Percentiles rank a stretch among this genome's conserved stretches.
phyloP scores from a whole-genome alignment of 2,888 invertebrate genomes.

The Phytoseiulus persimilis region DNA sequence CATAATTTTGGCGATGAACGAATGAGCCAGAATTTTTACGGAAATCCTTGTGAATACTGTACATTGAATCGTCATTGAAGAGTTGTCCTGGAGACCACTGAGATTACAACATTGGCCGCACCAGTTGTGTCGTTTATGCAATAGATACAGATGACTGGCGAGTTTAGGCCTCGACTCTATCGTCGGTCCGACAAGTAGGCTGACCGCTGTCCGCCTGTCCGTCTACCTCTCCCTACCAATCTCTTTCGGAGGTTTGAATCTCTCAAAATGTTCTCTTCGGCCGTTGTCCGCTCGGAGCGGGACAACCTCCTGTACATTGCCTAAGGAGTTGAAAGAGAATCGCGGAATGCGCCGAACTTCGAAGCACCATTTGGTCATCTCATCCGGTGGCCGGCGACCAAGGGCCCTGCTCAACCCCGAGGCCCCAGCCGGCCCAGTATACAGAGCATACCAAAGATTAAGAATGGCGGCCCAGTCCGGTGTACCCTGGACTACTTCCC shows the following conservation, averaged over 20 bases:
- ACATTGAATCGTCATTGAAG: neutral
- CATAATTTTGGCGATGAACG: neutral
- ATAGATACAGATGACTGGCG: neutral
- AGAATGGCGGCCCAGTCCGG: neutral
- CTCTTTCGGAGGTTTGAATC: neutral
- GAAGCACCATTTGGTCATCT: neutral
- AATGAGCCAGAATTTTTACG: neutral
- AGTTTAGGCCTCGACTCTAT: neutral
- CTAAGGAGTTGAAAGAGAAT: neutral
- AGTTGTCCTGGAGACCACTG: conserved; percentile 26
- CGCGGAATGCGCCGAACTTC: neutral
- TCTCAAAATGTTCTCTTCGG: neutral
- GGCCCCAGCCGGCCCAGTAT: neutral
- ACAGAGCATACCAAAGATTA: conserved; percentile 37
- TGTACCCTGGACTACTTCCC: neutral
- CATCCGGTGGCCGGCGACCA: neutral
- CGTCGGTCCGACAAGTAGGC: neutral
- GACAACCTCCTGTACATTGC: neutral
- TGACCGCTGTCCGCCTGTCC: neutral
- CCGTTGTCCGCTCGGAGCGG: too few species aligned
- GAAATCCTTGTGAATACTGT: conserved; percentile 24
- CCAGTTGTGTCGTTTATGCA: conserved; percentile 35
- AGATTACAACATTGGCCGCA: conserved; percentile 33
- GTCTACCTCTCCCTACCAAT: neutral
- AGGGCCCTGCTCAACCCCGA: neutral